Conservation (phyloP, 2,888 invertebrate species). For the Epirrhoe tristata region DNA sequence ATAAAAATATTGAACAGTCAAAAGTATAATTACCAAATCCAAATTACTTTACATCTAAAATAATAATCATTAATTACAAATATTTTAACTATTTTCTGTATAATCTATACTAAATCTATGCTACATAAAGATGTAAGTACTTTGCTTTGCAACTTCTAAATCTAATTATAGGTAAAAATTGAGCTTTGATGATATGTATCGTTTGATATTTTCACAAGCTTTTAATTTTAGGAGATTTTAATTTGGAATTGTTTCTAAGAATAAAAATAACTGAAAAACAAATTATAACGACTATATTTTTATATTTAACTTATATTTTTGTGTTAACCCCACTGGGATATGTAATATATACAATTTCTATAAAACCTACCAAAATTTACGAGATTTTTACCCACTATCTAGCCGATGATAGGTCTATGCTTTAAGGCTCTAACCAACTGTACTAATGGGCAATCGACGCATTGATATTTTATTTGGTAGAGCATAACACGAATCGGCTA, state of each 20-base stretch:
- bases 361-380: too few relatives aligned
- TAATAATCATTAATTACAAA: constrained; percentile 43
- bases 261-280: background rate
- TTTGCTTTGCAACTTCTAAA: constrained; percentile 78
- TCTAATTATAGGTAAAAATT: constrained; percentile 84
- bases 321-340: too few relatives aligned
- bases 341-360: too few relatives aligned
- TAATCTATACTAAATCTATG: constrained; percentile 67
- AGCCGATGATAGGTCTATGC: too few relatives aligned
- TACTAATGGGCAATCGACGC: too few relatives aligned
- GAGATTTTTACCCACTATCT: too few relatives aligned
- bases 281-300: background rate
- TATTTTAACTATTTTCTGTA: constrained; percentile 45
- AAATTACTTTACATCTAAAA: constrained; percentile 41
- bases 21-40: constrained; percentile 41
- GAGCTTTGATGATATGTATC: constrained; percentile 84
- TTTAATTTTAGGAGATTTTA: constrained; percentile 24
- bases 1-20: constrained; percentile 39
- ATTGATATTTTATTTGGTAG: too few relatives aligned
- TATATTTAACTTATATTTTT: too few relatives aligned
- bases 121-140: constrained; percentile 75
- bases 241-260: constrained; percentile 5
- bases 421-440: too few relatives aligned
- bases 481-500: too few relatives aligned
- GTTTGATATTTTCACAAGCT: constrained; percentile 56